A percentile compares a stretch with the other conserved stretches of the same genome.
phyloP scores from a whole-genome alignment of 1,140 invertebrate genomes.

The Drosophila burlai region DNA sequence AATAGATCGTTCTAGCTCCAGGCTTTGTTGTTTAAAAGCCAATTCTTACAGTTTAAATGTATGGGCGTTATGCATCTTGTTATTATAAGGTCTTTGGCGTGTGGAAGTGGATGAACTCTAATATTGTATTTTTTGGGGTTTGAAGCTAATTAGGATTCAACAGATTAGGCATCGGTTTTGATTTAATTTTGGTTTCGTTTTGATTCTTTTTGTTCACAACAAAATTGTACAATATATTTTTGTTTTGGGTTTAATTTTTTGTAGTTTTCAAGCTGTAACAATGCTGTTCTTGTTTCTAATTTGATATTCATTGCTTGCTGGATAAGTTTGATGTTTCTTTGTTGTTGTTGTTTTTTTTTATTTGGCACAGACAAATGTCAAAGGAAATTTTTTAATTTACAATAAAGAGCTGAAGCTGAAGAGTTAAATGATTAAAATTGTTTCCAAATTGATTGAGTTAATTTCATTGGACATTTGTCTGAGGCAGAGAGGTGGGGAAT shows the following conservation, averaged over 20 bases:
- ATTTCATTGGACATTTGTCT: conserved; percentile 36
- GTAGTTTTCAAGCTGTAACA: conserved; percentile 31
- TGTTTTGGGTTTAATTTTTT: conserved; percentile 16
- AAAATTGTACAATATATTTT: conserved; percentile 25
- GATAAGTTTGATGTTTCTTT: conserved; percentile 32
- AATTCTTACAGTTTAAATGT: neutral
- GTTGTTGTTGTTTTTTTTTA: conserved; percentile 9
- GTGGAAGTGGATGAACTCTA: conserved; percentile 5
- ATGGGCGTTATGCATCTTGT: neutral
- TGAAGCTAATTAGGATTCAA: neutral
- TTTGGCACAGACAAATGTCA: conserved; percentile 33
- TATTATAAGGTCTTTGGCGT: neutral
- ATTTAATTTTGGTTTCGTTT: conserved; percentile 16
- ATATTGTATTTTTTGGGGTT: conserved; percentile 4
- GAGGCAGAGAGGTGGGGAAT: neutral
- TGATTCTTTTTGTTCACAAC: conserved; percentile 28
- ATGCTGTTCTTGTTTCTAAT: conserved; percentile 31
- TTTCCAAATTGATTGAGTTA: neutral
- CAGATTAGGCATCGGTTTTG: conserved; percentile 3
- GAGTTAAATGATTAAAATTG: neutral
- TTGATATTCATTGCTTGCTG: conserved; percentile 48
- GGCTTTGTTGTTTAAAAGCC: neutral
- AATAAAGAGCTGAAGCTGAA: neutral
- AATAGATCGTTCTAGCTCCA: neutral
- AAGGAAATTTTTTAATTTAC: conserved; percentile 14